Percentiles rank a stretch among this genome's conserved stretches.
Evolutionary conservation across 1,140 invertebrate species (phyloP).

Genomic region (Ceratina calcarata): DNA sequence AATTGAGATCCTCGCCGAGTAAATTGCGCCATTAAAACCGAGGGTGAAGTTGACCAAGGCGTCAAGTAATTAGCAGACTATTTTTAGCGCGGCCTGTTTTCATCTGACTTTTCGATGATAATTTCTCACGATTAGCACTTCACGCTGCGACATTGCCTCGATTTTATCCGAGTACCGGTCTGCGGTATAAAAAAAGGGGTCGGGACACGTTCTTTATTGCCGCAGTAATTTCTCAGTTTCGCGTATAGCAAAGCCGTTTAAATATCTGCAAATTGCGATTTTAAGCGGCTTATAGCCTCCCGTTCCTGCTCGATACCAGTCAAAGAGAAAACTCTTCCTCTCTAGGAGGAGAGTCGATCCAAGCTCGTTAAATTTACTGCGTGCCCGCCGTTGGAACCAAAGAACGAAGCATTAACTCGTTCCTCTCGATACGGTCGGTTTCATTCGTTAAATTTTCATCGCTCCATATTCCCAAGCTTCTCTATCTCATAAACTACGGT

Average conservation of each 20-base stretch:
- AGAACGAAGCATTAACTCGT: neutral
- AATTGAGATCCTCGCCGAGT: neutral
- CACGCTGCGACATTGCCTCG: neutral
- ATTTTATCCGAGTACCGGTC: neutral
- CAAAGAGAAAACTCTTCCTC: constrained; percentile 4
- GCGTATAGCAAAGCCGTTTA: neutral
- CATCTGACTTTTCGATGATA: constrained; percentile 1
- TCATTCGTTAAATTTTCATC: neutral
- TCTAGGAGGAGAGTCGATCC: neutral
- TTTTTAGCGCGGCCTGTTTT: neutral
- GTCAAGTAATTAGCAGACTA: neutral
- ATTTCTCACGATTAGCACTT: constrained; percentile 13
- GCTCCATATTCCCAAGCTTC: too few relatives aligned
- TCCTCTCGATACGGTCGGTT: neutral
- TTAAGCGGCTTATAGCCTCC: neutral
- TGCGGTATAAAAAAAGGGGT: too few relatives aligned
- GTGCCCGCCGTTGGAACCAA: neutral
- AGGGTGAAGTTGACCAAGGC: neutral
- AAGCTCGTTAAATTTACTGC: constrained; percentile 16
- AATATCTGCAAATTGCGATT: constrained; percentile 3
- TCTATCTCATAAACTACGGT: too few relatives aligned
- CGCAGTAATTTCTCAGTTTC: neutral
- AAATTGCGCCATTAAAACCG: neutral
- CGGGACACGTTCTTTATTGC: neutral
- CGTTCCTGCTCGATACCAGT: neutral